phyloP scores from a whole-genome alignment of 2,113 vertebrate species.

The Scalopus aquaticus region DNA sequence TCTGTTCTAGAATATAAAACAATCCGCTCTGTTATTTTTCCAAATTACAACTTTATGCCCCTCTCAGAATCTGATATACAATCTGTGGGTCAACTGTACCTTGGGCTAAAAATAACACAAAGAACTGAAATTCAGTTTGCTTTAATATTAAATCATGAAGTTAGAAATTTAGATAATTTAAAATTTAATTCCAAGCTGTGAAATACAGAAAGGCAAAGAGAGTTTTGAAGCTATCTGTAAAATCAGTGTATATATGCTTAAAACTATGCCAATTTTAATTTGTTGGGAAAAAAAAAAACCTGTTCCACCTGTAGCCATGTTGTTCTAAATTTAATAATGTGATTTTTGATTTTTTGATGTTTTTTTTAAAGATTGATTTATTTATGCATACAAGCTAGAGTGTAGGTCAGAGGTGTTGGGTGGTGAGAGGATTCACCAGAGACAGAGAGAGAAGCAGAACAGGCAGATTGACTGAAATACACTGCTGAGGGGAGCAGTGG shows the following conservation, averaged over 20 bases:
- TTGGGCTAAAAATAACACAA: constrained; percentile 35
- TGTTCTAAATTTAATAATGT: background rate
- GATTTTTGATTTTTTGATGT: too few species aligned
- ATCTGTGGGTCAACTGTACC: constrained; percentile 34
- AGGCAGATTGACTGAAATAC: too few species aligned
- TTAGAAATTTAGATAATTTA: constrained; percentile 35
- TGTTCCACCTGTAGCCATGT: background rate
- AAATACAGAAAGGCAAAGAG: background rate
- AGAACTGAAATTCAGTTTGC: constrained; percentile 4
- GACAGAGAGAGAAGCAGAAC: too few species aligned
- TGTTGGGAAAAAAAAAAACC: background rate
- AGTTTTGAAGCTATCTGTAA: background rate
- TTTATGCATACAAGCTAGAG: too few species aligned
- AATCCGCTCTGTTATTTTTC: background rate
- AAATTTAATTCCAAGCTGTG: constrained; percentile 35
- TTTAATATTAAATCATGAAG: constrained; percentile 12
- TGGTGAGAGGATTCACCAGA: too few species aligned
- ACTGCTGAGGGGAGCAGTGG: too few species aligned
- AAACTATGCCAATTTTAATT: constrained; percentile 1
- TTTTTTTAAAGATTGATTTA: too few species aligned
- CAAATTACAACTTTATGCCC: background rate
- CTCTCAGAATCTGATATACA: background rate
- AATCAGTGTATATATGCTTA: background rate
- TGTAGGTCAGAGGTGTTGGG: too few species aligned
- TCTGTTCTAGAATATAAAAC: constrained; percentile 18